Conservation (phyloP, 2,888 invertebrate genomes). For the Choreutis nemorana region DNA sequence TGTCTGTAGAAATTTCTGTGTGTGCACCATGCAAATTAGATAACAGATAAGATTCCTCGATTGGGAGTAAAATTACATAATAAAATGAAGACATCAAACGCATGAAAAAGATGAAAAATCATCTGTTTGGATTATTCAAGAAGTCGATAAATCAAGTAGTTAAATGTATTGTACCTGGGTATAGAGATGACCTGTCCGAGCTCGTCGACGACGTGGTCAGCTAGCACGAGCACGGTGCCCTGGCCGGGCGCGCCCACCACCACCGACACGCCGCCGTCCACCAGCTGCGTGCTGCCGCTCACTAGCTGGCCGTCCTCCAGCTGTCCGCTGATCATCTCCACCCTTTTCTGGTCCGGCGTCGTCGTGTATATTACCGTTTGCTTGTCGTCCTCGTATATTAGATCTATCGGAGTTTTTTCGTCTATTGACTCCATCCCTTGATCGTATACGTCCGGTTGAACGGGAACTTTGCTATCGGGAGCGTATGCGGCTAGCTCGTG, state of each 20-base stretch:
- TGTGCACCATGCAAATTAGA: too few species aligned
- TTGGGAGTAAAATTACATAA: too few species aligned
- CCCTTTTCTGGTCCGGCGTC: conserved; percentile 79
- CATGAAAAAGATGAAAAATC: too few species aligned
- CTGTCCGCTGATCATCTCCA: conserved; percentile 80
- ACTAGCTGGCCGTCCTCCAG: conserved; percentile 65
- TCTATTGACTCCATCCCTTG: conserved; percentile 63
- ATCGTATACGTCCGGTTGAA: conserved; percentile 58
- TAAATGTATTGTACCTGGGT: conserved; percentile 62
- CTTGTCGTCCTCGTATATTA: conserved; percentile 85
- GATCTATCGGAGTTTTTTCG: conserved; percentile 78
- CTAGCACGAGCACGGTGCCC: conserved; percentile 75
- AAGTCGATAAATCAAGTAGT: too few species aligned
- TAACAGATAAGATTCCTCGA: too few species aligned
- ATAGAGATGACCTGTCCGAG: conserved; percentile 72
- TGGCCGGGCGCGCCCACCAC: conserved; percentile 56
- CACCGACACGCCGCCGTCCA: conserved; percentile 61
- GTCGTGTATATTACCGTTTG: conserved; percentile 86
- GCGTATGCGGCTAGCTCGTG: conserved; percentile 58
- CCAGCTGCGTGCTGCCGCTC: conserved; percentile 53
- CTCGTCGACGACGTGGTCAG: conserved; percentile 77
- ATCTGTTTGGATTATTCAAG: too few species aligned
- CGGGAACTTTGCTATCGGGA: conserved; percentile 67
- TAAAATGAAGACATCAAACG: too few species aligned
- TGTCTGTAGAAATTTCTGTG: too few species aligned